phyloP scores from a whole-genome alignment of 2,888 invertebrate species.

The Gastrophysa polygoni region DNA sequence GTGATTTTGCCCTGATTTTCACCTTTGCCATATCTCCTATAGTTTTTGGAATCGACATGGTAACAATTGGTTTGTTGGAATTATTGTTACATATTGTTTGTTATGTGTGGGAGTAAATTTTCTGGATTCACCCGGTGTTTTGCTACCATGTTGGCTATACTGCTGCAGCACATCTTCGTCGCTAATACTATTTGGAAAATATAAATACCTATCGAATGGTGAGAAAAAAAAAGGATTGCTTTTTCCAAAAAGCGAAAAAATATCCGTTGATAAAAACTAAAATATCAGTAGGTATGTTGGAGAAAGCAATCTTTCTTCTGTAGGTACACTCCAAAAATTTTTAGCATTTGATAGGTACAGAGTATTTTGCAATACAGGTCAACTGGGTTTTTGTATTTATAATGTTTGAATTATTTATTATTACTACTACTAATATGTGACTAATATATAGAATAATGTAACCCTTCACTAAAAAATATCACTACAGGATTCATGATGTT shows the following conservation, averaged over 20 bases:
- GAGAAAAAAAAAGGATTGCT: conserved; percentile 18
- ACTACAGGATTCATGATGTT: conserved; percentile 21
- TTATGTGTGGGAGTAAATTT: conserved; percentile 57
- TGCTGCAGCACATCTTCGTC: conserved; percentile 59
- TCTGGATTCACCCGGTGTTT: conserved; percentile 59
- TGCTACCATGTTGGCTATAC: conserved; percentile 59
- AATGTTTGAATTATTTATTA: conserved; percentile 49
- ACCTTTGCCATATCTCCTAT: no score
- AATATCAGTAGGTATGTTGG: conserved; percentile 7
- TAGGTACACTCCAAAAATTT: conserved; percentile 16
- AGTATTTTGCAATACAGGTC: conserved; percentile 53
- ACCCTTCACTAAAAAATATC: conserved; percentile 32
- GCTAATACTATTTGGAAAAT: conserved; percentile 46
- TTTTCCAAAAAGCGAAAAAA: conserved; percentile 3
- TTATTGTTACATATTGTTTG: conserved; percentile 54
- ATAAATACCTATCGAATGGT: conserved; percentile 48
- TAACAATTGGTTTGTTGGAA: background rate
- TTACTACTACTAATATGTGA: conserved; percentile 55
- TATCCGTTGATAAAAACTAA: no score
- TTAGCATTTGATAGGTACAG: conserved; percentile 49
- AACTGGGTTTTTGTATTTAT: conserved; percentile 53
- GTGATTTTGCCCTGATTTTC: no score
- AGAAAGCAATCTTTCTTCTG: conserved; percentile 11
- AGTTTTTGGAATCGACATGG: no score
- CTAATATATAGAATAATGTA: conserved; percentile 54